phyloP scores from a whole-genome alignment of 2,113 vertebrate genomes.

The Oxygymnocypris stewartii region DNA sequence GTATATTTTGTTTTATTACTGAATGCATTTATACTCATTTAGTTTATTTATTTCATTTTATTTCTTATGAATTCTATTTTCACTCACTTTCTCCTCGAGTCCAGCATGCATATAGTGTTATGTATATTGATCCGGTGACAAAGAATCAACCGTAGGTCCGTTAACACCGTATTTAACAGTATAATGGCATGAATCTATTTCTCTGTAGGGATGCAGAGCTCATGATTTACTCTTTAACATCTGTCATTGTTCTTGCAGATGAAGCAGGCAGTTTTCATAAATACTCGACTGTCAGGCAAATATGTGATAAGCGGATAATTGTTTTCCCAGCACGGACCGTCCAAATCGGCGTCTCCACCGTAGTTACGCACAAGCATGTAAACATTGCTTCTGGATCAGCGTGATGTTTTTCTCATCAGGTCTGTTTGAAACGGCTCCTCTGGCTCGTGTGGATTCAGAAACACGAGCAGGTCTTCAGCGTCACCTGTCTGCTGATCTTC shows the following conservation, averaged over 20 bases:
- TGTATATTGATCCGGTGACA: background rate
- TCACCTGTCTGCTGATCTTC: slow-evolving; percentile 1
- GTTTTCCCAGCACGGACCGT: background rate
- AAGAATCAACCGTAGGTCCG: background rate
- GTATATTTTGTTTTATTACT: background rate
- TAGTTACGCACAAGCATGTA: background rate
- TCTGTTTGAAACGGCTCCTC: slow-evolving; percentile 5
- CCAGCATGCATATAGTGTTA: background rate
- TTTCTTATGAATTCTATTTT: background rate
- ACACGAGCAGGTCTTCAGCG: background rate
- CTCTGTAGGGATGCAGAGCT: background rate
- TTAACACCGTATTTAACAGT: background rate
- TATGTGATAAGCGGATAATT: slow-evolving; percentile 24
- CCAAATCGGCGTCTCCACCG: background rate
- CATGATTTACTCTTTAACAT: background rate
- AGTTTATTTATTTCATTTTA: background rate
- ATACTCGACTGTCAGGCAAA: background rate
- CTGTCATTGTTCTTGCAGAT: background rate
- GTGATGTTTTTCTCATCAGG: background rate
- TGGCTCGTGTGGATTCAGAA: background rate
- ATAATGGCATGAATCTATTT: background rate
- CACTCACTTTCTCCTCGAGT: too few relatives aligned
- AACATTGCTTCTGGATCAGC: slow-evolving; percentile 15
- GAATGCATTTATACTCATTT: background rate
- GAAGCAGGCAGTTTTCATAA: background rate